Evolutionary conservation across 2,888 invertebrate species (phyloP), one percentile per base, ranked within the genome.

Genomic region (Platycheirus rosarum): DNA sequence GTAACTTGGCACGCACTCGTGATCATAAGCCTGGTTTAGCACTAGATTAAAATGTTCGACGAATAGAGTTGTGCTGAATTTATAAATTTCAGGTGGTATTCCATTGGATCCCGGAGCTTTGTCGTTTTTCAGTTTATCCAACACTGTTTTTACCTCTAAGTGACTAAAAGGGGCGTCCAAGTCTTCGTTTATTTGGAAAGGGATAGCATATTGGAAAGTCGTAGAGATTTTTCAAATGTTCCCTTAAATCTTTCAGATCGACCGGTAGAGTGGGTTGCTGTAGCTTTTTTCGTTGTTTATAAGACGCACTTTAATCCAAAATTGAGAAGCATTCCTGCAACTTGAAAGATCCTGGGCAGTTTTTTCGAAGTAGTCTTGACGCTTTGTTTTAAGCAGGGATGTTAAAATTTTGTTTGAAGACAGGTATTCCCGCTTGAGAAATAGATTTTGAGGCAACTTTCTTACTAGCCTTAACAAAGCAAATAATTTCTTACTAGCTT

Each of bases 301-400:
- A 32, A 32, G 29, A 32, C 29, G 29, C 29, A 32, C 29, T 32
- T 32, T 32, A 6, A 1, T 32, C 29, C 1, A 32, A 32, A 32
- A 32, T 8, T 32, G 29, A 7, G 29, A 32, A 7, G 29, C 29
- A 32, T 32, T 32, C 3, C 3, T 32, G 29, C 46, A 46, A 46
- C 2, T 23, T 46, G 46, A 13, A 23, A 46, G n/a, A 11, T 46
- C n/a, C n/a, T 46, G 42, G 4, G 18, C 20, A 20, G 20, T 46
- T 4, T 46, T 46, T n/a, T 46, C 46, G 20, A 46, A 49, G 29
- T 29, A 49, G 7, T 2, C 20, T 46, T 46, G 46, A 11, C 46
- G 23, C 46, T 46, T 46, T 9, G 46, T 9, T 11, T 23, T 46
- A n/a, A 46, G 23, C 23, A 42, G 2, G 1, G 42, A 6, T 42